Percentiles rank a stretch among this genome's conserved stretches.
Conservation (phyloP, 2,113 vertebrate genomes). For the Brevimyrus niger region DNA sequence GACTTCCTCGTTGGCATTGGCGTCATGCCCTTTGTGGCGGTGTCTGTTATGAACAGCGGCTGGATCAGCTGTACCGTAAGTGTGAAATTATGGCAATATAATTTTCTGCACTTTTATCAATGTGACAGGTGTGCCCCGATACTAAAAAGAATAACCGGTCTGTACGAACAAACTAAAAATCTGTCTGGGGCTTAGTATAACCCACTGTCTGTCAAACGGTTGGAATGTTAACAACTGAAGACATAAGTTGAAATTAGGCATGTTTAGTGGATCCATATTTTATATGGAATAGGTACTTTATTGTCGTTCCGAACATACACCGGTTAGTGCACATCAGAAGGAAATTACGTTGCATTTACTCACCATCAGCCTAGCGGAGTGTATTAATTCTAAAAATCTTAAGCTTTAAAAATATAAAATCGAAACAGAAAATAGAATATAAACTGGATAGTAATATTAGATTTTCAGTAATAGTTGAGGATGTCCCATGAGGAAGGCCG, state of each 20-base stretch:
- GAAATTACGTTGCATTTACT: too few relatives aligned
- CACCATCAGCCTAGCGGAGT: too few relatives aligned
- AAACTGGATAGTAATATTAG: background rate
- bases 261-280: background rate
- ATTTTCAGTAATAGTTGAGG: background rate
- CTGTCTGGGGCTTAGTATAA: background rate
- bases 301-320: too few relatives aligned
- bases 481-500: background rate
- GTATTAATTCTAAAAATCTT: too few relatives aligned
- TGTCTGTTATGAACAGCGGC: constrained; percentile 58
- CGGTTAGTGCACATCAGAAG: too few relatives aligned
- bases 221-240: background rate
- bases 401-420: too few relatives aligned
- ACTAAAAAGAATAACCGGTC: background rate
- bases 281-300: background rate
- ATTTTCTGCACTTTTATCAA: background rate
- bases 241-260: background rate
- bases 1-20: constrained; percentile 68
- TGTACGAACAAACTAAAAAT: background rate
- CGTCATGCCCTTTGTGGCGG: constrained; percentile 69
- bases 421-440: too few relatives aligned
- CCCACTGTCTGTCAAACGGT: background rate
- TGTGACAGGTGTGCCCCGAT: background rate
- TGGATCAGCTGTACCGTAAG: constrained; percentile 59
- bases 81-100: constrained; percentile 14